Evolutionary conservation across 2,113 vertebrate genomes (phyloP), one percentile per base, ranked within the genome.

Genomic region (Gymnorhina tibicen): DNA sequence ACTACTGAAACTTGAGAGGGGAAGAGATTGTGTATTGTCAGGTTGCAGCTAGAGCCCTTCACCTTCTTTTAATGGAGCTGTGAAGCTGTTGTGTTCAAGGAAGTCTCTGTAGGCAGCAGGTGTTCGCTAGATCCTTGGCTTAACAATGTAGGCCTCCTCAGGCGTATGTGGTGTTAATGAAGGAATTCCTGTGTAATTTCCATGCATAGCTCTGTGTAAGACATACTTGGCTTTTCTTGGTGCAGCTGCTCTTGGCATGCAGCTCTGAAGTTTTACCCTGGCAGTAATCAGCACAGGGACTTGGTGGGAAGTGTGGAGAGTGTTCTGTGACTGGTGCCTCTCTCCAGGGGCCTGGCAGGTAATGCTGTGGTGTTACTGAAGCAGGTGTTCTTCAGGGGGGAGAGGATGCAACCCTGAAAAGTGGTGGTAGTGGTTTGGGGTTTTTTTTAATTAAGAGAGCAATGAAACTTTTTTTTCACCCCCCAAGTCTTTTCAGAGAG

Each of bases 181-280:
- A 58, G 72, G 73, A 60, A 26, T 27, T 66, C 21, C 13, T 10
- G 0, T 1, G 2, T 16, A 3, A 22, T 58, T 37, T 16, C 55
- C 11, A 0, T 7, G 44, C 7, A 1, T 1, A 15, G 27, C 62
- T 89, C 23, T 0, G 1, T 33, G 35, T 23, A 13, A 37, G 33
- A 64, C 14, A 3, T 1, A 4, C 2, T 35, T 24, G 10, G n/a
- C 24, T 84, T 55, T 37, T 33, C 19, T 18, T 39, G 44, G 41
- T 15, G 2, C 6, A 16, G 70, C 52, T 21, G 47, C 46, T 52
- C 18, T 41, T 44, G 1, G 4, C 5, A 0, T 1, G 17, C 26
- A 30, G 37, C 74, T 66, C n/a, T 37, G 35, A 15, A 20, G 41
- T 37, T 44, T 14, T 28, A 11, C 26, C n/a, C 44, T 4, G 41